Percentiles rank a stretch among this genome's conserved stretches.
phyloP scores from a whole-genome alignment of 2,797 vertebrate genomes.

The Epinephelus coioides region DNA sequence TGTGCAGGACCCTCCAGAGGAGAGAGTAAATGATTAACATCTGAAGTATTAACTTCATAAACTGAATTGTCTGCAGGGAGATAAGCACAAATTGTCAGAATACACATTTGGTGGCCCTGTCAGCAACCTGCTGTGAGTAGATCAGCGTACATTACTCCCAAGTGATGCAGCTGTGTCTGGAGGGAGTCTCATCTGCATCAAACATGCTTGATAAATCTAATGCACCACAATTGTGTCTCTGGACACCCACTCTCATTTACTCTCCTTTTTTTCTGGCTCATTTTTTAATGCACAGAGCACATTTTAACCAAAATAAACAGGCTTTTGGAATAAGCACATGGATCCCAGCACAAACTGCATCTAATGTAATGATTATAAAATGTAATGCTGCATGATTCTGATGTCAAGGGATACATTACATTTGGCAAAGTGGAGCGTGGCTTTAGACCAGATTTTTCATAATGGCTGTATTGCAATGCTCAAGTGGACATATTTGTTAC shows the following conservation, averaged over 20 bases:
- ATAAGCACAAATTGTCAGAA: neutral
- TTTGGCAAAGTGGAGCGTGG: neutral
- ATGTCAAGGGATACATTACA: neutral
- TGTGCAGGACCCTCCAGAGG: neutral
- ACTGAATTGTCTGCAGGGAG: neutral
- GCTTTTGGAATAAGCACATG: neutral
- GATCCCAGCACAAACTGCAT: neutral
- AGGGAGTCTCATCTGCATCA: neutral
- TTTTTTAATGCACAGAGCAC: neutral
- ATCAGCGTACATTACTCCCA: neutral
- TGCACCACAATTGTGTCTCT: neutral
- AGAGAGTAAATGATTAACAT: neutral
- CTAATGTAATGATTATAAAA: neutral
- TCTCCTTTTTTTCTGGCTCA: neutral
- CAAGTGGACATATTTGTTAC: conserved; percentile 11
- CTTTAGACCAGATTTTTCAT: neutral
- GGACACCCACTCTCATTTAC: neutral
- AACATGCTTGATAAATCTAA: conserved; percentile 5
- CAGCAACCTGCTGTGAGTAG: neutral
- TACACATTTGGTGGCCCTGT: neutral
- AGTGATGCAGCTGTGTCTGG: neutral
- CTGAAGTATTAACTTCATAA: neutral
- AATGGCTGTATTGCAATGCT: neutral
- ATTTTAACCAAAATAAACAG: conserved; percentile 3
- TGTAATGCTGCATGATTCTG: neutral